phyloP scores from a whole-genome alignment of 2,888 invertebrate genomes.

The Hyposoter dolosus region DNA sequence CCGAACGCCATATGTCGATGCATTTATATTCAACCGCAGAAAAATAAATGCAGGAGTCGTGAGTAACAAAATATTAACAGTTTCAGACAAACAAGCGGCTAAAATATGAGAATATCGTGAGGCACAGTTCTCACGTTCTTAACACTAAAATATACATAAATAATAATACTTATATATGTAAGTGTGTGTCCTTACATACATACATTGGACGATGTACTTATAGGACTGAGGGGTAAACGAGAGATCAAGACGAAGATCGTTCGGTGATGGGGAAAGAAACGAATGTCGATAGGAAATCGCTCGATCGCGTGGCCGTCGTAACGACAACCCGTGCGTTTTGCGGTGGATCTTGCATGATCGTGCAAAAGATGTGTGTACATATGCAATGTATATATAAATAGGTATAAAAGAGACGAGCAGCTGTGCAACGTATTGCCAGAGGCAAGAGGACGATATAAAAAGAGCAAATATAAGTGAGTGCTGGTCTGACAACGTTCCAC shows the following conservation, averaged over 20 bases:
- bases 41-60: neutral
- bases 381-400: constrained; percentile 12
- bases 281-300: constrained; percentile 61
- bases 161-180: neutral
- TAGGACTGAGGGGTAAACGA: neutral
- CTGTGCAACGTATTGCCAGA: constrained; percentile 53
- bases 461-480: constrained; percentile 58
- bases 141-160: neutral
- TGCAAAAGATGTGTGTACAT: constrained; percentile 42
- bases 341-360: constrained; percentile 39
- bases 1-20: neutral
- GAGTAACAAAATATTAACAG: neutral
- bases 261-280: constrained; percentile 54
- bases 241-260: constrained; percentile 23
- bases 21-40: neutral
- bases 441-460: constrained; percentile 19
- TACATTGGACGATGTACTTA: neutral
- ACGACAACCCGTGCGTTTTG: constrained; percentile 18
- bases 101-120: constrained; percentile 16
- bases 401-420: constrained; percentile 49
- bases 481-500: constrained; percentile 54
- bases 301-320: constrained; percentile 39
- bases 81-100: constrained; percentile 27
- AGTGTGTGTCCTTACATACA: neutral
- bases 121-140: constrained; percentile 7